These are phyloP conservation scores for Cantharis flavilabris DNA, from an alignment of 2,888 invertebrate genomes.

Conservation along the genomic window DNA sequence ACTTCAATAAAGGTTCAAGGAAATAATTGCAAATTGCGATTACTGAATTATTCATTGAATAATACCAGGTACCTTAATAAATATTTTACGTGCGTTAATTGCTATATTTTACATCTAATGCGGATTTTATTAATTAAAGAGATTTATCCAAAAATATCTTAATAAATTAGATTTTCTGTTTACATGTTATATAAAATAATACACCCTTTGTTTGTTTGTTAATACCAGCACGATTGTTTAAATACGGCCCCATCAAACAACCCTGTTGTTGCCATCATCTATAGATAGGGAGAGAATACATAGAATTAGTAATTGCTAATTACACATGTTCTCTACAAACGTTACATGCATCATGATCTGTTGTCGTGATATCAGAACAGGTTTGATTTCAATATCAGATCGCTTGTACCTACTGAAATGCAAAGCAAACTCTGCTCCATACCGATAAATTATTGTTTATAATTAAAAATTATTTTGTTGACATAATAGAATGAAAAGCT, in stretches of 20 bases:
- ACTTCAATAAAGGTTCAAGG: background rate
- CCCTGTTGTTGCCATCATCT: slow-evolving; percentile 26
- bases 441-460: background rate
- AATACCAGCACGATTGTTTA: slow-evolving; percentile 33
- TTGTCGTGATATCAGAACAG: slow-evolving; percentile 39
- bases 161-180: background rate
- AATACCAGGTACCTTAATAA: background rate
- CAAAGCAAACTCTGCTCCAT: slow-evolving; percentile 6
- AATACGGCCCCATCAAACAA: slow-evolving; percentile 28
- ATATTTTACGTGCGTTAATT: background rate
- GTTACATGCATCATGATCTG: slow-evolving; percentile 45
- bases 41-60: background rate
- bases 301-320: slow-evolving; percentile 43
- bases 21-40: background rate
- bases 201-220: slow-evolving; percentile 27
- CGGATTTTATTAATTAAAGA: background rate
- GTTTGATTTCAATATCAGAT: slow-evolving; percentile 40
- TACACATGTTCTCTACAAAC: slow-evolving; percentile 44
- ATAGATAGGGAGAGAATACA: slow-evolving; percentile 33
- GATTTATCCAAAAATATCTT: background rate
- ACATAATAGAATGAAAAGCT: background rate
- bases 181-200: background rate
- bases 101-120: background rate
- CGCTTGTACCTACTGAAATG: slow-evolving; percentile 21
- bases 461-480: background rate